Base-by-base conservation (phyloP, 2,888 invertebrate genomes). In the Lymantria dispar region DNA sequence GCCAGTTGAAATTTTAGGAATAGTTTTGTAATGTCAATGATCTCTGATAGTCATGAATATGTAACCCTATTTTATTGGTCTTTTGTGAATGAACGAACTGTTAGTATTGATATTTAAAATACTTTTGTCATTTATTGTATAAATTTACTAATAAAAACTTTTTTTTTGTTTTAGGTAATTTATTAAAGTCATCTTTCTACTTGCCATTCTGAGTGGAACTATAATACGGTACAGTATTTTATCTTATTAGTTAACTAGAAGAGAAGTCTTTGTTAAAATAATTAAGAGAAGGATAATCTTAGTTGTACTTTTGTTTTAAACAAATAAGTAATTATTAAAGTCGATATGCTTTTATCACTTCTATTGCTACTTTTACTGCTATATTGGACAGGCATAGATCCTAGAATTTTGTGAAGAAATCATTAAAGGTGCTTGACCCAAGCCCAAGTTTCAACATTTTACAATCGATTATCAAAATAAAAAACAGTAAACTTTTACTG, bases 1-100 rank as follows among this genome's bases (percentile, higher is more conserved):
- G 74, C 70, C 78, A 64, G 75, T 77, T 79, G 73, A 73, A 78
- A 78, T 70, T 73, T 69, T 69, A 69, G 62, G 70, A 70, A 78
- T 79, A 76, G 76, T 79, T 76, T n/a, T 68, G 65, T 62, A 67
- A 64, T 68, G 58, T 58, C 62, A 67, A 65, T 60, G 60, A 56
- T 60, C 58, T 56, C 46, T 57, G 48, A 57, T 62, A 64, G 58
- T 61, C 65, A 68, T 58, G 64, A 60, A 57, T 48, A 44, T 53
- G 37, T 43, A 45, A 50, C 43, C 48, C 52, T 52, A 56, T 58
- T 50, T 42, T 44, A 30, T 54, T 48, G 8, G 42, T 50, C 50
- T 31, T 29, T 14, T 50, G 47, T 40, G 50, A 45, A 50, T 53
- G 38, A 45, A 40, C 39, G 11, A 13, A 38, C 1, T 38, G n/a